These are phyloP conservation scores for Eristalis arbustorum DNA, from an alignment of 2,888 invertebrate species.

Conservation along the genomic window DNA sequence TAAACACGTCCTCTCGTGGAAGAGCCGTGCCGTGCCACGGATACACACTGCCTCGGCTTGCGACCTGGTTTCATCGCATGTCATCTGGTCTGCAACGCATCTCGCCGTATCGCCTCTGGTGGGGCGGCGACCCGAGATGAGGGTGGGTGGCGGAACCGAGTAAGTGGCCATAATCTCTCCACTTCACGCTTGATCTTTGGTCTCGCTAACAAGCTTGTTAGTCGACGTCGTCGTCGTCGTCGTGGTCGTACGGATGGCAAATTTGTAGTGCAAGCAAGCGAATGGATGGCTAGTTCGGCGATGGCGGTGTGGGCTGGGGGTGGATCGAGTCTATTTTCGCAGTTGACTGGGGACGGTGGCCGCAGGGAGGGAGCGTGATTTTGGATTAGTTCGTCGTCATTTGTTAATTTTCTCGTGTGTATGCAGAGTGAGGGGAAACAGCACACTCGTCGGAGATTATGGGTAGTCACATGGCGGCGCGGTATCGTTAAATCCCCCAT, in stretches of 20 bases:
- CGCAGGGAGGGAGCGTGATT: background rate
- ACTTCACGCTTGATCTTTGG: conserved; percentile 46
- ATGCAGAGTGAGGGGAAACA: background rate
- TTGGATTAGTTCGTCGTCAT: conserved; percentile 21
- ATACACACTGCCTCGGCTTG: conserved; percentile 16
- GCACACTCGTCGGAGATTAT: background rate
- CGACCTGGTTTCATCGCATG: conserved; percentile 67
- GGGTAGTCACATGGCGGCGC: background rate
- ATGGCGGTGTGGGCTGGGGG: background rate
- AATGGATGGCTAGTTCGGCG: background rate
- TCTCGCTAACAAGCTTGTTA: conserved; percentile 39
- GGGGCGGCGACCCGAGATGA: conserved; percentile 19
- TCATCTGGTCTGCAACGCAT: conserved; percentile 59
- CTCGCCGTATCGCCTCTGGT: conserved; percentile 16
- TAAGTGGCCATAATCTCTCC: conserved; percentile 56
- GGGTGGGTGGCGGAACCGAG: conserved; percentile 37
- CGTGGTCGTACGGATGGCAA: conserved; percentile 17
- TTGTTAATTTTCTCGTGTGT: conserved; percentile 20
- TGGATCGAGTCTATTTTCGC: conserved; percentile 56
- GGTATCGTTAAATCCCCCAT: conserved; percentile 4
- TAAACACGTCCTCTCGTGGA: conserved; percentile 20
- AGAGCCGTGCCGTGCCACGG: background rate
- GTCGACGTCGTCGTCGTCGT: background rate
- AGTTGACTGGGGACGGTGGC: conserved; percentile 15
- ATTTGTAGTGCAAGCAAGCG: conserved; percentile 5